Evolutionary conservation across 2,888 invertebrate species (phyloP).

Genomic region (Ormyrus nitidulus): DNA sequence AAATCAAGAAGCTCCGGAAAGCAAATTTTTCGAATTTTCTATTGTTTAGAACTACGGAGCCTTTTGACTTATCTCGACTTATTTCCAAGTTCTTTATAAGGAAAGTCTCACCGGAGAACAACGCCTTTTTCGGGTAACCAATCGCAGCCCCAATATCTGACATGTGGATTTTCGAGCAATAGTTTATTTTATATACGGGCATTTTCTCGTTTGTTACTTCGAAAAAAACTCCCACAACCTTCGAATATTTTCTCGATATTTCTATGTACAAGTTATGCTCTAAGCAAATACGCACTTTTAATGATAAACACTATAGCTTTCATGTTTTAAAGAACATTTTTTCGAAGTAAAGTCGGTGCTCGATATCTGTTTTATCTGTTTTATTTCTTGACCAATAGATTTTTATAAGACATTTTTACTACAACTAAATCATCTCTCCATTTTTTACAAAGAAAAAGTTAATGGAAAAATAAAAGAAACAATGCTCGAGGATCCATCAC

Average conservation of each 20-base stretch:
- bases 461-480: not conserved
- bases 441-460: not conserved
- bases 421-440: not conserved
- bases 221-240: not conserved
- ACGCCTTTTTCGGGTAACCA: constrained; percentile 22
- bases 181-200: not conserved
- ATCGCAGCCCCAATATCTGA: constrained; percentile 21
- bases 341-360: constrained; percentile 8
- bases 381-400: too few relatives aligned
- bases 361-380: not conserved
- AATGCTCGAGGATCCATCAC: constrained; percentile 45
- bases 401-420: too few relatives aligned
- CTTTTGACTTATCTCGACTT: constrained; percentile 29
- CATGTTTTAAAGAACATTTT: not conserved
- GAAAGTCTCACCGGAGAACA: constrained; percentile 24
- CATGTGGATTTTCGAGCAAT: constrained; percentile 44
- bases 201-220: not conserved
- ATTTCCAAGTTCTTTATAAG: constrained; percentile 15
- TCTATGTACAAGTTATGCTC: not conserved
- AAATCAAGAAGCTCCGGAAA: constrained; percentile 36
- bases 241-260: not conserved
- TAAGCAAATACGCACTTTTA: too few relatives aligned
- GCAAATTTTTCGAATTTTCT: constrained; percentile 21
- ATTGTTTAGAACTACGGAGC: constrained; percentile 23
- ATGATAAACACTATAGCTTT: not conserved